Evolutionary conservation across 2,888 invertebrate genomes (phyloP), one percentile per base, ranked within the genome.

Genomic region (Latheticus oryzae): DNA sequence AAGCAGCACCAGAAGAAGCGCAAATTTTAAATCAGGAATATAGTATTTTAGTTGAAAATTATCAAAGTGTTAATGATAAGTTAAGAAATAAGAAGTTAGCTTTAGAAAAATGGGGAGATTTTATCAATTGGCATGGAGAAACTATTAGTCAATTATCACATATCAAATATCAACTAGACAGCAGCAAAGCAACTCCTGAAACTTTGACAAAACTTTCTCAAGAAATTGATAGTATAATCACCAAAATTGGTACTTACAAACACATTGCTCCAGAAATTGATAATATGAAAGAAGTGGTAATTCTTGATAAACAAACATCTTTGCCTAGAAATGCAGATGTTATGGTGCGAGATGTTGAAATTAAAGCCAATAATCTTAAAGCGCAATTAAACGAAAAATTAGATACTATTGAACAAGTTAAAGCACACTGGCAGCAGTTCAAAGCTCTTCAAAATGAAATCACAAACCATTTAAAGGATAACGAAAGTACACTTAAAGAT

Each of bases 41-140:
- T 71, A 87, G 89, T 0, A 84, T 86, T 12, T 80, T 95, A 42
- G 89, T 90, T 8, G 84, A 87, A 32, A 87, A 89, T 69, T 95
- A 92, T 70, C 89, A 92, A 77, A 83, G 85, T 5, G 81, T 93
- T 23, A 90, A 91, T 71, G 85, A 85, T 24, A 86, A 87, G 64
- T 83, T 94, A 63, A 84, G 86, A 66, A 85, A 87, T 66, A 91
- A 91, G 76, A 91, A 90, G 73, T 81, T 81, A 0, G 83, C 87
- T 2, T 76, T 94, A 15, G 89, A 92, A 72, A 90, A 90, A 70
- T 93, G 95, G 93, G 86, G 86, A 0, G 92, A 93, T 68, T 82
- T 95, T 15, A 77, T 92, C 4, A 89, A 87, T 66, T 93, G 92
- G 90, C 87, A 90, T 65, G 87, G 88, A 45, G 92, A 93, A 63